phyloP scores from a whole-genome alignment of 2,888 invertebrate genomes.

The Pandemis corylana region DNA sequence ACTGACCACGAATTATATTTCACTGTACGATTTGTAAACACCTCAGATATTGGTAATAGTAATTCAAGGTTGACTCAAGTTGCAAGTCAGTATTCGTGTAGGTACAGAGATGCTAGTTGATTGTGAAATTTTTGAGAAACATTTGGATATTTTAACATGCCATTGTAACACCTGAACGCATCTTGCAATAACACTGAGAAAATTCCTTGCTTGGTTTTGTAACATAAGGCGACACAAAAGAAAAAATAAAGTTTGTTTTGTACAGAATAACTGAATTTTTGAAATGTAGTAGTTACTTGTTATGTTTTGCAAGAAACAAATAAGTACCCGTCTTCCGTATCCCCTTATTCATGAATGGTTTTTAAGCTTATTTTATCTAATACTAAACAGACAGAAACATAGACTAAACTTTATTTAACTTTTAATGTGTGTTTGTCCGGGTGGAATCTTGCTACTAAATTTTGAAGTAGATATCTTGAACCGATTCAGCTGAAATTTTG shows the following conservation, averaged over 20 bases:
- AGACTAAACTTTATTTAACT: too few species aligned
- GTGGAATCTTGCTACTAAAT: too few species aligned
- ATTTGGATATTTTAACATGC: conserved; percentile 19
- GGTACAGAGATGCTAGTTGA: conserved; percentile 16
- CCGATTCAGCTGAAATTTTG: too few species aligned
- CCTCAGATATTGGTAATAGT: conserved; percentile 6
- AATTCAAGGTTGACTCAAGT: conserved; percentile 26
- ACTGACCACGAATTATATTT: conserved; percentile 12
- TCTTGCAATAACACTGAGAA: conserved; percentile 19
- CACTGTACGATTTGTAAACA: conserved; percentile 15
- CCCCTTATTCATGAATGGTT: too few species aligned
- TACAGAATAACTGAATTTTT: too few species aligned
- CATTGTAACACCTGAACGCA: conserved; percentile 16
- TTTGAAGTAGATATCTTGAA: too few species aligned
- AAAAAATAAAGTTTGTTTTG: neutral
- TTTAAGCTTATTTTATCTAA: too few species aligned
- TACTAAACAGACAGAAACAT: too few species aligned
- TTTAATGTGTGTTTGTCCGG: too few species aligned
- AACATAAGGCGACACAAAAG: neutral
- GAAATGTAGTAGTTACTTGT: too few species aligned
- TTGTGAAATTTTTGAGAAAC: conserved; percentile 32
- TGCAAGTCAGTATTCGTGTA: conserved; percentile 3
- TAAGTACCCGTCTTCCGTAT: too few species aligned
- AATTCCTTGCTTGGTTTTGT: conserved; percentile 10
- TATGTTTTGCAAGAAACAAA: too few species aligned